Evolutionary conservation across 2,888 invertebrate species (phyloP).

Genomic region (Nezara viridula): DNA sequence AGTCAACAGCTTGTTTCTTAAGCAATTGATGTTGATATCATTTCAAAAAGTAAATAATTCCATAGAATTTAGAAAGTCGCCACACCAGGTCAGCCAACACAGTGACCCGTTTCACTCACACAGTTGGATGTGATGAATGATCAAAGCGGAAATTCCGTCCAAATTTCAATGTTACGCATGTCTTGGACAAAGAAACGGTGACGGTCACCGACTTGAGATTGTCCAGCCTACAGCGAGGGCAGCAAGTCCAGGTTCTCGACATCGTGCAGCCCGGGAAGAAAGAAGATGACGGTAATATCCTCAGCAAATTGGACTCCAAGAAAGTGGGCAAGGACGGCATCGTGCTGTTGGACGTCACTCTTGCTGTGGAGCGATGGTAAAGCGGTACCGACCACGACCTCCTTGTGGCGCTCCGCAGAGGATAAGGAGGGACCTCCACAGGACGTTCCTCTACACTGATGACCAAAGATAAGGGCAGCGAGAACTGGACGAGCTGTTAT

Average conservation of each 20-base stretch:
- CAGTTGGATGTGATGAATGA: constrained; percentile 78
- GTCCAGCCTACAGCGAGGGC: constrained; percentile 68
- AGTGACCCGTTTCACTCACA: constrained; percentile 85
- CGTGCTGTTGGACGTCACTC: constrained; percentile 86
- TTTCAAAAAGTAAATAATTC: too few relatives aligned
- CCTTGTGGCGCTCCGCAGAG: constrained; percentile 71
- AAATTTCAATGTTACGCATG: constrained; percentile 83
- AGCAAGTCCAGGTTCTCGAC: constrained; percentile 80
- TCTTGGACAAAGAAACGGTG: constrained; percentile 83
- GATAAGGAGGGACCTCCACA: constrained; percentile 77
- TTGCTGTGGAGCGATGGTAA: constrained; percentile 90
- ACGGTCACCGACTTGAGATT: constrained; percentile 87
- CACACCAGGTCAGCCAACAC: constrained; percentile 86
- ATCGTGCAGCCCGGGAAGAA: constrained; percentile 81
- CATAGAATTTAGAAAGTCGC: constrained; percentile 77
- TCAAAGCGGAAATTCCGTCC: constrained; percentile 83
- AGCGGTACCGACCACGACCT: constrained; percentile 77
- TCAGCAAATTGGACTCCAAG: constrained; percentile 84
- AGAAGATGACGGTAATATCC: constrained; percentile 77
- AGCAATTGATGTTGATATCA: too few relatives aligned
- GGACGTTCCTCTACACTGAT: constrained; percentile 89
- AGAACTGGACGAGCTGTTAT: constrained; percentile 62
- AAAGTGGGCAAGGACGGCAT: constrained; percentile 73
- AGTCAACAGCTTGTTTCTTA: too few relatives aligned
- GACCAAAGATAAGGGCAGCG: constrained; percentile 73